A percentile compares a stretch with the other conserved stretches of the same genome.
Evolutionary conservation across 2,888 invertebrate species (phyloP).

Genomic region (Perithous albicinctus): DNA sequence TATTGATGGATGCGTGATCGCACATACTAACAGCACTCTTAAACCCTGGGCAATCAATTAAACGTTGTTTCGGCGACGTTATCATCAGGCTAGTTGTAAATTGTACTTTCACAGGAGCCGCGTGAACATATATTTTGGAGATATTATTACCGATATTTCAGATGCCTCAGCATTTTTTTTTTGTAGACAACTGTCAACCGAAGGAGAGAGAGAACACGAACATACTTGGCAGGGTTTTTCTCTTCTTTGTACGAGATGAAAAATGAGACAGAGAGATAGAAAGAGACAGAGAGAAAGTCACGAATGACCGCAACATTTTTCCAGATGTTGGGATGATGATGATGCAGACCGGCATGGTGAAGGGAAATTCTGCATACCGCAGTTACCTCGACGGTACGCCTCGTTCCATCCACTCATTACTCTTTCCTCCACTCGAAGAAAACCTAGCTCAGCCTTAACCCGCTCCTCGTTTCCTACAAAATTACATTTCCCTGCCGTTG

Average conservation of each 20-base stretch:
- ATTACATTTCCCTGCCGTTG: conserved; percentile 20
- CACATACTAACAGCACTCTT: conserved; percentile 59
- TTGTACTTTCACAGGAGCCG: conserved; percentile 12
- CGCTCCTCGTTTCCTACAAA: conserved; percentile 13
- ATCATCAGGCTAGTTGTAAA: conserved; percentile 23
- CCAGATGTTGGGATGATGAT: conserved; percentile 98
- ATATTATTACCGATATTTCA: conserved; percentile 43
- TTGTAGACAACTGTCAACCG: conserved; percentile 44
- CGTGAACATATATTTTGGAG: conserved; percentile 11
- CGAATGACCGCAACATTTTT: conserved; percentile 86
- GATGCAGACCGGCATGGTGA: conserved; percentile 98
- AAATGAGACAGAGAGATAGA: conserved; percentile 31
- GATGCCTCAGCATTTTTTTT: conserved; percentile 56
- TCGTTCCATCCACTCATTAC: conserved; percentile 78
- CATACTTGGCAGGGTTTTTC: conserved; percentile 40
- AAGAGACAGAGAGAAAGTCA: conserved; percentile 38
- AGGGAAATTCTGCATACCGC: conserved; percentile 92
- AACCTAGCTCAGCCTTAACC: neutral
- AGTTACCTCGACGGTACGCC: conserved; percentile 93
- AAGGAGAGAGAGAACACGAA: conserved; percentile 15
- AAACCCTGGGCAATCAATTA: conserved; percentile 78
- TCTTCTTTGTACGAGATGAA: conserved; percentile 24
- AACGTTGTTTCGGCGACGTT: conserved; percentile 25
- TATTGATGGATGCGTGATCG: conserved; percentile 15
- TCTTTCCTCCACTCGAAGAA: conserved; percentile 59